Evolutionary conservation across 2,797 vertebrate genomes (phyloP), one percentile per base, ranked within the genome.

Genomic region (Labroides dimidiatus): DNA sequence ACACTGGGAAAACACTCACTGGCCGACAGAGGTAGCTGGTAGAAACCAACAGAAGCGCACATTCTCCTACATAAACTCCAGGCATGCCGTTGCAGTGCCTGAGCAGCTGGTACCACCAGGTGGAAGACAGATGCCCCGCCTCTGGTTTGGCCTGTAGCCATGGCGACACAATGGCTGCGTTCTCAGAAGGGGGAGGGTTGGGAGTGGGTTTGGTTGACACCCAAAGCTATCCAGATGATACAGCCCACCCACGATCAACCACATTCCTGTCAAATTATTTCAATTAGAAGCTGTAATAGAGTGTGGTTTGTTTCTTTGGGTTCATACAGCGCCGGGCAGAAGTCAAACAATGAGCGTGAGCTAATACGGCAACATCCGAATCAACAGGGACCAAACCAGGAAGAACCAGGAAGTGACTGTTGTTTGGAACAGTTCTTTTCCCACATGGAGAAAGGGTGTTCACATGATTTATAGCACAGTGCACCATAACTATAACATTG

Each of bases 61-160:
- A 39, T 48, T 48, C 45, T 48, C 39, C 21, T 42, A 36, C 52
- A 64, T 45, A 59, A 53, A 74, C 66, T 50, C 10, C 24, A 55
- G 48, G 45, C 69, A 78, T 84, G 75, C 79, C 83, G 78, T 36
- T 65, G 65, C 77, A 72, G 60, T 30, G 57, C 24, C 33, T 37
- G 51, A 88, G 80, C 87, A 90, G 85, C 87, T 88, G 85, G 67
- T 84, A 49, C 5, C 4, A 68, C 86, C 89, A 90, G 81, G 87
- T 86, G 84, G 81, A 69, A 64, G 82, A 81, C 86, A 82, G 82
- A 87, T 82, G 79, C 78, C 78, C 78, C 68, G 47, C 87, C 87
- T 85, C 80, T 81, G 84, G 60, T 78, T 88, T 84, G 87, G 85
- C 82, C 54, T 7, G 72, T 82, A 54, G 79, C 88, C 87, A 78